Percentiles rank a stretch among this genome's conserved stretches.
phyloP scores from a whole-genome alignment of 2,888 invertebrate genomes.

The Eledone cirrhosa region DNA sequence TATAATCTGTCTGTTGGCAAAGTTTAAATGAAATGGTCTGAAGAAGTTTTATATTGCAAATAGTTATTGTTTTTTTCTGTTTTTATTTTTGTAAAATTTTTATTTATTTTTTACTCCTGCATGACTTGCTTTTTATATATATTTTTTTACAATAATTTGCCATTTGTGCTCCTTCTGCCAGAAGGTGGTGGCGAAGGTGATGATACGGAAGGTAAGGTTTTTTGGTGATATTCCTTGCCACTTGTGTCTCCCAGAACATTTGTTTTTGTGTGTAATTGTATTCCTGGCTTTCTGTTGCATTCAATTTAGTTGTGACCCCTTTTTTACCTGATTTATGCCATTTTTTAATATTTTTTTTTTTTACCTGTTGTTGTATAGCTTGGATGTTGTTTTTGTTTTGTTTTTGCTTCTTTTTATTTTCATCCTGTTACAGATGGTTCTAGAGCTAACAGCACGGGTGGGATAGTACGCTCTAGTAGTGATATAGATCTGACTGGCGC shows the following conservation, averaged over 20 bases:
- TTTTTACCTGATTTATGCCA: conserved; percentile 8
- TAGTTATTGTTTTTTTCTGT: too few relatives aligned
- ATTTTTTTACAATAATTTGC: conserved; percentile 15
- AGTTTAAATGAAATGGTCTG: too few relatives aligned
- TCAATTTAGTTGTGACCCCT: neutral
- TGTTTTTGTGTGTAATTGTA: neutral
- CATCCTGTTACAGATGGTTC: conserved; percentile 41
- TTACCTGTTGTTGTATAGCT: conserved; percentile 19
- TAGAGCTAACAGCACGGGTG: conserved; percentile 30
- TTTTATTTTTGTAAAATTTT: too few relatives aligned
- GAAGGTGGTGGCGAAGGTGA: conserved; percentile 26
- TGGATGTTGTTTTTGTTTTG: conserved; percentile 31
- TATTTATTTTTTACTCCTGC: neutral
- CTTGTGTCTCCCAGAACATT: too few relatives aligned
- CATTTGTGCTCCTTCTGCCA: conserved; percentile 20
- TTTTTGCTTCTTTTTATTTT: neutral
- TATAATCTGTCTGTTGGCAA: too few relatives aligned
- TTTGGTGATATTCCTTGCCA: too few relatives aligned
- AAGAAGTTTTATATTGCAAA: too few relatives aligned
- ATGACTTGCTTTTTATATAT: conserved; percentile 18
- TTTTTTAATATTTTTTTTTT: conserved; percentile 16
- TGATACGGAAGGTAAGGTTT: conserved; percentile 26
- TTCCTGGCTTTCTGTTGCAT: conserved; percentile 2
- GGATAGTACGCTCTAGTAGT: conserved; percentile 79
- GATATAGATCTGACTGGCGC: conserved; percentile 80